Evolutionary conservation across 2,888 invertebrate species (phyloP).

Genomic region (Trissonchulus latispiculum): DNA sequence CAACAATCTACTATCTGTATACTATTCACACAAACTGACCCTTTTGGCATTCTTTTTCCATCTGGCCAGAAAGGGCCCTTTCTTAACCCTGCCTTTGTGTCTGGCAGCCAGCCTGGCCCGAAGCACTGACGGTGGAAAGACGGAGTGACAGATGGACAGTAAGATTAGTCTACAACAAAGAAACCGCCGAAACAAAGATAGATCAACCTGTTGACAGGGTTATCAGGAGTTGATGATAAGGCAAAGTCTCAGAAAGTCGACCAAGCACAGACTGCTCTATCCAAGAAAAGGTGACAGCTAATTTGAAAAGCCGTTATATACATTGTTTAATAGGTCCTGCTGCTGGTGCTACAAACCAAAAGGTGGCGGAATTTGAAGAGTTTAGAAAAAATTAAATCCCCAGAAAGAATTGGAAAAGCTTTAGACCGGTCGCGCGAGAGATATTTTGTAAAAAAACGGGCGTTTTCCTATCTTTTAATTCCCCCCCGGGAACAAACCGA

Average conservation of each 20-base stretch:
- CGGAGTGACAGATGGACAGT: conserved; percentile 21
- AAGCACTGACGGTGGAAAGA: conserved; percentile 24
- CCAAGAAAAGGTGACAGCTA: no score
- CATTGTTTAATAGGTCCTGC: no score
- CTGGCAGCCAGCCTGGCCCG: background rate
- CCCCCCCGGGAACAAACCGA: background rate
- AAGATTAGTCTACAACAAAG: conserved; percentile 20
- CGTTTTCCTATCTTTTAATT: background rate
- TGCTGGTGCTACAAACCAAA: no score
- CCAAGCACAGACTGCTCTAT: background rate
- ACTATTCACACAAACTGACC: no score
- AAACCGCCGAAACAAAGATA: background rate
- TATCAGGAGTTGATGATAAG: background rate
- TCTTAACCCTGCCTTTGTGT: background rate
- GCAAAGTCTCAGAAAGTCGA: background rate
- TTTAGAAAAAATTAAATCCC: no score
- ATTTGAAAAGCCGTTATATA: no score
- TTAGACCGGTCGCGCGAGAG: no score
- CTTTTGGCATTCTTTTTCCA: background rate
- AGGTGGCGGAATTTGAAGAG: no score
- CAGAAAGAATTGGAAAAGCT: no score
- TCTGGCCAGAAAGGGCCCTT: background rate
- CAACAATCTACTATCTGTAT: no score
- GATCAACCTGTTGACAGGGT: background rate
- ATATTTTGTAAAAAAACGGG: no score